A percentile compares a stretch with the other conserved stretches of the same genome.
Evolutionary conservation across 2,888 invertebrate genomes (phyloP).

Genomic region (Adelognathus sp.): DNA sequence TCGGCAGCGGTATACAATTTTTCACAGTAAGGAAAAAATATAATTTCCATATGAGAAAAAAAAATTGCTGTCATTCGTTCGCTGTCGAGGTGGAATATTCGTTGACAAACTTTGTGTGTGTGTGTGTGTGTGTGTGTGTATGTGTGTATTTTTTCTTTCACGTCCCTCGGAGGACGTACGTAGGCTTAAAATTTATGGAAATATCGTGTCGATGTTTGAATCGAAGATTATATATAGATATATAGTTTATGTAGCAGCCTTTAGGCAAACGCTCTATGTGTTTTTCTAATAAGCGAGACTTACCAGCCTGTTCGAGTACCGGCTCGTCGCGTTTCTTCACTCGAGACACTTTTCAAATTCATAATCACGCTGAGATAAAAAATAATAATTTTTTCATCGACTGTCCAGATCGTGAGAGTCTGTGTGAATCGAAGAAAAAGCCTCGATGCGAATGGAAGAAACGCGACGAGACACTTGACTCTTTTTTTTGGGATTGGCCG

Average conservation of each 20-base stretch:
- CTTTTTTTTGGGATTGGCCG: conserved; percentile 61
- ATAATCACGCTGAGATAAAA: background rate
- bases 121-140: conserved; percentile 48
- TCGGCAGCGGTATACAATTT: conserved; percentile 12
- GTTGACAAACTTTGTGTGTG: background rate
- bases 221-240: conserved; percentile 37
- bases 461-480: conserved; percentile 26
- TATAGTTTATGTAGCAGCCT: conserved; percentile 61
- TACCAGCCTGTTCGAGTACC: conserved; percentile 70
- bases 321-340: conserved; percentile 54
- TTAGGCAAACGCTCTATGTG: conserved; percentile 74
- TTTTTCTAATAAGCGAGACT: conserved; percentile 78
- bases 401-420: too few species aligned
- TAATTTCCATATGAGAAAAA: background rate
- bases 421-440: too few species aligned
- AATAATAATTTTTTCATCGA: too few species aligned
- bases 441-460: conserved; percentile 26
- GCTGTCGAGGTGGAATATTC: background rate
- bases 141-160: too few species aligned
- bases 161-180: conserved; percentile 22
- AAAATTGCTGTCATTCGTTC: background rate
- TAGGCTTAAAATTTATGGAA: conserved; percentile 23
- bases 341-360: conserved; percentile 4
- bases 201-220: conserved; percentile 6
- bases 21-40: background rate